A percentile compares a stretch with the other conserved stretches of the same genome.
These are phyloP conservation scores for Petrosia ficiformis DNA, from an alignment of 37 sponge, comb jelly and placozoan genomes.

Conservation along the genomic window DNA sequence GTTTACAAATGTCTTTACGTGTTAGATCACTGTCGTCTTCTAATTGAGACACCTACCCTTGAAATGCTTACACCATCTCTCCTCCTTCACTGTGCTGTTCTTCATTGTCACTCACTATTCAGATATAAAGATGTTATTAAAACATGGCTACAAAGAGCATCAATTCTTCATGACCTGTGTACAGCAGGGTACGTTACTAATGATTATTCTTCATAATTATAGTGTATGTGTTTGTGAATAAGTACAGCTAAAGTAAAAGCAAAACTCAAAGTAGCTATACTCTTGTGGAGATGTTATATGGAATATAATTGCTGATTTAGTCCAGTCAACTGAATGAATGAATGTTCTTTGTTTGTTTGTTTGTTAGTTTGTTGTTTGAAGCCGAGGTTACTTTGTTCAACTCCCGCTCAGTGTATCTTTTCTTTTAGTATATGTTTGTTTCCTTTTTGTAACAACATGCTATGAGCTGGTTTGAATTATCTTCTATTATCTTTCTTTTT, in stretches of 20 bases:
- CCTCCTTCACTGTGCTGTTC: constrained; percentile 9
- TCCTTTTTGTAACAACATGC: too few relatives aligned
- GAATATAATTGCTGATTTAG: too few relatives aligned
- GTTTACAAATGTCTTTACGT: not conserved
- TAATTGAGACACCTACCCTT: constrained; percentile 45
- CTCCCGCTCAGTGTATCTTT: too few relatives aligned
- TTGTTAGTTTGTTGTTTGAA: too few relatives aligned
- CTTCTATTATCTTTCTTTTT: too few relatives aligned
- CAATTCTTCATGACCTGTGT: constrained; percentile 61
- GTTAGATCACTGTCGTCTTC: constrained; percentile 35
- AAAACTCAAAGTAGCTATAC: not conserved
- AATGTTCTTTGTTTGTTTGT: too few relatives aligned
- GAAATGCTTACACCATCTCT: constrained; percentile 21
- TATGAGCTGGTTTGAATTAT: too few relatives aligned
- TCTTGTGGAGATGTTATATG: not conserved
- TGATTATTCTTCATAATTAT: too few relatives aligned
- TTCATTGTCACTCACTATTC: constrained; percentile 36
- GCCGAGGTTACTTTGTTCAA: too few relatives aligned
- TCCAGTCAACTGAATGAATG: too few relatives aligned
- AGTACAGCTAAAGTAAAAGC: not conserved
- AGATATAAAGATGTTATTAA: constrained; percentile 33
- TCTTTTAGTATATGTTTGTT: too few relatives aligned
- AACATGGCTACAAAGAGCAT: constrained; percentile 70
- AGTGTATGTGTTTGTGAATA: too few relatives aligned
- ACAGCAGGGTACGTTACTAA: constrained; percentile 34